A percentile compares a stretch with the other conserved stretches of the same genome.
Evolutionary conservation across 2,113 vertebrate genomes (phyloP).

Genomic region (Pantherophis guttatus): DNA sequence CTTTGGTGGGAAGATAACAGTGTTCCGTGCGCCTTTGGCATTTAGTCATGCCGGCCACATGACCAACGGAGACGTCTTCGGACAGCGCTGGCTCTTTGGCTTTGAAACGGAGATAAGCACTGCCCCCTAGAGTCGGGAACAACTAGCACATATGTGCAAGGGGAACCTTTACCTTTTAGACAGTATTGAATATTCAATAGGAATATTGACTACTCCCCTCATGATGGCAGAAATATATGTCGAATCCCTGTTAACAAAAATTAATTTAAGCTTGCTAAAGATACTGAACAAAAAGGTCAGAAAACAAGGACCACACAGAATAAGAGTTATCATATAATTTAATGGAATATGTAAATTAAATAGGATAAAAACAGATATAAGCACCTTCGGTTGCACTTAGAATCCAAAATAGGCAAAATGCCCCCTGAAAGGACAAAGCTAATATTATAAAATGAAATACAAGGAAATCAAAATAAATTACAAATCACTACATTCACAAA

Average conservation of each 20-base stretch:
- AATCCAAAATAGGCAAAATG: background rate
- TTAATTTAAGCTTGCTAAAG: background rate
- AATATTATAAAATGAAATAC: constrained; percentile 42
- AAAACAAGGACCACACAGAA: background rate
- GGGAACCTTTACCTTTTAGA: too few relatives aligned
- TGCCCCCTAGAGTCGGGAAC: too few relatives aligned
- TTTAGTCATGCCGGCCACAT: too few relatives aligned
- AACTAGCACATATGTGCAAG: too few relatives aligned
- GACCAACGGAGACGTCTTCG: too few relatives aligned
- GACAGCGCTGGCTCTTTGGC: too few relatives aligned
- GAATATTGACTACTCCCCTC: background rate
- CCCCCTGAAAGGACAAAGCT: background rate
- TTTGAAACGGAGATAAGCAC: too few relatives aligned
- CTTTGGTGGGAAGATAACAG: too few relatives aligned
- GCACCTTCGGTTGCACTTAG: constrained; percentile 30
- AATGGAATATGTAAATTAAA: background rate
- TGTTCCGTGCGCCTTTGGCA: too few relatives aligned
- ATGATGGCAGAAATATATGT: background rate
- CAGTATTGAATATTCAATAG: background rate
- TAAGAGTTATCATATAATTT: background rate
- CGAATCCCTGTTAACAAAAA: background rate
- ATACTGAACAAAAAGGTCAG: background rate
- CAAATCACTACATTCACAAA: constrained; percentile 24
- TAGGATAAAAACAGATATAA: constrained; percentile 6
- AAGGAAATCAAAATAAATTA: constrained; percentile 44